Conservation (phyloP, 2,113 vertebrate genomes). For the Petrocephalus microphthalmus region DNA sequence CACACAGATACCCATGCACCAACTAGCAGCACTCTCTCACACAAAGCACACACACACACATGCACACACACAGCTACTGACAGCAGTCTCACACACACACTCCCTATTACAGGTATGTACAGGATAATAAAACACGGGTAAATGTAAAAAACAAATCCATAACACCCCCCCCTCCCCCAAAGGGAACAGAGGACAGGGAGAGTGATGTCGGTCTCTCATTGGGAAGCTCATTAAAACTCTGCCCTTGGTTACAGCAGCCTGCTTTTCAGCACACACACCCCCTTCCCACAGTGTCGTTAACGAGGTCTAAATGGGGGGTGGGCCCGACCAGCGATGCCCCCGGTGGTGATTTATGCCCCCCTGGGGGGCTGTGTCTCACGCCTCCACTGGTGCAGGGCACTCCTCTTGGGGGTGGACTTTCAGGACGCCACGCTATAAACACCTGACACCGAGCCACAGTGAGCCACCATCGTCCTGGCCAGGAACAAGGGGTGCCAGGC, state of each 20-base stretch:
- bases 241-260: not conserved
- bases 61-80: not conserved
- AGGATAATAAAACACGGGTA: not conserved
- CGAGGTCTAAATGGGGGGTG: not conserved
- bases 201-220: not conserved
- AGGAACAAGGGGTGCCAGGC: not conserved
- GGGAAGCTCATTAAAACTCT: not conserved
- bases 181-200: not conserved
- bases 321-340: not conserved
- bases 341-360: not conserved
- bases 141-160: not conserved
- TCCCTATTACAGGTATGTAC: no score
- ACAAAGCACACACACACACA: not conserved
- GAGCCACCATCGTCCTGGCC: not conserved
- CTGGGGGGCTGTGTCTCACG: not conserved
- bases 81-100: no score
- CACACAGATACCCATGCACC: no score
- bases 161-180: not conserved
- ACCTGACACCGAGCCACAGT: not conserved
- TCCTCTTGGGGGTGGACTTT: not conserved
- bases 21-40: no score
- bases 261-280: not conserved
- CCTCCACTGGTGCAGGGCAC: not conserved
- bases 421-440: not conserved
- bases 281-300: not conserved